These are phyloP conservation scores for Syndactyla subalaris DNA, from an alignment of 2,797 vertebrate genomes.

Conservation along the genomic window DNA sequence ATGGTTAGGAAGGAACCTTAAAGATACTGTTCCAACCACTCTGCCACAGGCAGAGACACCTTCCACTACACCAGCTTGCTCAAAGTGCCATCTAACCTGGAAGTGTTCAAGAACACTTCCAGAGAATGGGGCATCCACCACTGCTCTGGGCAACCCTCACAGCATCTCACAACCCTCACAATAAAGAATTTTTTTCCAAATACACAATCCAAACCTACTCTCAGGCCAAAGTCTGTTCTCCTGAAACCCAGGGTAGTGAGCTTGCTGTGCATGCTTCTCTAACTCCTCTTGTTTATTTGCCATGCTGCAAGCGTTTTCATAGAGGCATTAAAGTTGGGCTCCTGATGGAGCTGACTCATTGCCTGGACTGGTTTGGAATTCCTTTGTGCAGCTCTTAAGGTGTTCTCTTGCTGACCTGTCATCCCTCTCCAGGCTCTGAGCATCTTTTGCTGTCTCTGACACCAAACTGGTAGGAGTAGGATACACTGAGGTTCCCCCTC, in stretches of 20 bases:
- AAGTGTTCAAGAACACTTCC: too few relatives aligned
- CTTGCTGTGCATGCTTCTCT: neutral
- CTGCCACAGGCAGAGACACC: neutral
- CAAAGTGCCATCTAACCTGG: neutral
- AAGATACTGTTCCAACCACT: neutral
- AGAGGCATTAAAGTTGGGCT: neutral
- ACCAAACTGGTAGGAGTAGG: neutral
- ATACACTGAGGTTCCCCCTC: neutral
- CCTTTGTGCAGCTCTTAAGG: neutral
- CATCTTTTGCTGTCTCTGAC: neutral
- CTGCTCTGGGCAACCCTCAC: neutral
- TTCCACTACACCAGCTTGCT: neutral
- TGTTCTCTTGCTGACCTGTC: neutral
- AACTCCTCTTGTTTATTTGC: neutral
- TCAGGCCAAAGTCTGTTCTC: neutral
- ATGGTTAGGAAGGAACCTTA: neutral
- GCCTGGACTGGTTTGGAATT: neutral
- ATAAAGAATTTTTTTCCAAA: neutral
- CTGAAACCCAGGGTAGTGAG: neutral
- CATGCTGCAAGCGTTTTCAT: neutral
- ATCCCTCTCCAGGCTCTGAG: neutral
- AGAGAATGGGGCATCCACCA: neutral
- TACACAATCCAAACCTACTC: neutral
- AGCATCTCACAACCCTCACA: neutral
- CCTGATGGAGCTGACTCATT: neutral